Conservation (phyloP, 1,140 invertebrate genomes). For the Calliphora vicina region DNA sequence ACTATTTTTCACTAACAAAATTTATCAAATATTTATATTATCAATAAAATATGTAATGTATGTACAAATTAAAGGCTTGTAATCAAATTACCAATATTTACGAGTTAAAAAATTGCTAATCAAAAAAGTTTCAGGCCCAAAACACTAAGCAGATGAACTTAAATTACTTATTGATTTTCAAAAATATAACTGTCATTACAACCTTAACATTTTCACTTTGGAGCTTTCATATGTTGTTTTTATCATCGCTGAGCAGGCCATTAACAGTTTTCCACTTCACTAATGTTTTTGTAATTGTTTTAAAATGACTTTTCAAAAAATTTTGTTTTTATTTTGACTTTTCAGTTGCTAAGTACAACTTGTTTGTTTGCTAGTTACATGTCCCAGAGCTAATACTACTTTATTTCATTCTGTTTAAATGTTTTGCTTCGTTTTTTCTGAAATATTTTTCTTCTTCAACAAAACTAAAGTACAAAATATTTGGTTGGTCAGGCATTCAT, state of each 20-base stretch:
- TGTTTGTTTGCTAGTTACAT: not conserved
- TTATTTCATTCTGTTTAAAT: not conserved
- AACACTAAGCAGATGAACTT: not conserved
- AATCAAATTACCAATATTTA: no score
- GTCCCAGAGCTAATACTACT: not conserved
- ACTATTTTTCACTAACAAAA: no score
- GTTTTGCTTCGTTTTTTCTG: not conserved
- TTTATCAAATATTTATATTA: no score
- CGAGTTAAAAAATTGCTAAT: no score
- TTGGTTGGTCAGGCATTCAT: not conserved
- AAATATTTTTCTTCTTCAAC: not conserved
- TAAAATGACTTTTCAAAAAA: constrained; percentile 12
- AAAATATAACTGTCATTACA: no score
- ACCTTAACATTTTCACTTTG: no score
- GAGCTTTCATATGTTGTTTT: no score
- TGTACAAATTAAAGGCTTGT: no score
- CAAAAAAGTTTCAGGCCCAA: no score
- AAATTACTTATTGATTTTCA: no score
- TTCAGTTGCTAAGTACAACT: not conserved
- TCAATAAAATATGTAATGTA: no score
- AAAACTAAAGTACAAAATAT: not conserved
- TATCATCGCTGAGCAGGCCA: not conserved
- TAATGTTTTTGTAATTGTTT: not conserved
- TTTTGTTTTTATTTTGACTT: not conserved
- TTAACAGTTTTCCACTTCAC: constrained; percentile 1